Evolutionary conservation across 2,888 invertebrate species (phyloP).

Genomic region (Embidobia sp.): DNA sequence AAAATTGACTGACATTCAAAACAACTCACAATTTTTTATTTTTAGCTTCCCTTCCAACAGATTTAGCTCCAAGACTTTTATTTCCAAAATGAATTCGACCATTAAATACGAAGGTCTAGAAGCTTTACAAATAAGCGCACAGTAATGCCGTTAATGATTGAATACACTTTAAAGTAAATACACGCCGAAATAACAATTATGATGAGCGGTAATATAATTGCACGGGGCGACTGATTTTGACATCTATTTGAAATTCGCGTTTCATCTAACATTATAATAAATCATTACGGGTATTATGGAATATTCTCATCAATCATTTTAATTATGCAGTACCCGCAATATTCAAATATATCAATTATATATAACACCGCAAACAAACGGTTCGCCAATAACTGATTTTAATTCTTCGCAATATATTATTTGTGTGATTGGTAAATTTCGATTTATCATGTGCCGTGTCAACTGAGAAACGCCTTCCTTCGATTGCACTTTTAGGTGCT

Average conservation of each 20-base stretch:
- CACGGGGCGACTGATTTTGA: slow-evolving; percentile 21
- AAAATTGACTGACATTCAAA: too few species aligned
- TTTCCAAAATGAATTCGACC: too few species aligned
- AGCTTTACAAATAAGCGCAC: slow-evolving; percentile 5
- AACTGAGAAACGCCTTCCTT: too few species aligned
- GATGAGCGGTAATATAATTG: slow-evolving; percentile 9
- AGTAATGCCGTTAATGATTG: slow-evolving; percentile 10
- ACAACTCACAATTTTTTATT: too few species aligned
- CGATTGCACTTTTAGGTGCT: too few species aligned
- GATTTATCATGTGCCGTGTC: too few species aligned
- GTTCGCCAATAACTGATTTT: too few species aligned
- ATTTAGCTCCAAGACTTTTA: too few species aligned
- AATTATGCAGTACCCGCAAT: slow-evolving; percentile 9
- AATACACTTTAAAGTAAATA: slow-evolving; percentile 10
- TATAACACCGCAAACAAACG: background rate
- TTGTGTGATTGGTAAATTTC: too few species aligned
- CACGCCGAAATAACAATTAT: slow-evolving; percentile 17
- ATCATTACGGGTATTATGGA: slow-evolving; percentile 14
- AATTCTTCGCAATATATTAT: too few species aligned
- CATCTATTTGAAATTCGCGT: slow-evolving; percentile 33
- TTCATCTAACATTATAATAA: slow-evolving; percentile 38
- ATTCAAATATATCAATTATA: background rate
- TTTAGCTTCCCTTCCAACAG: too few species aligned
- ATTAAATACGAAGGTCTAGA: background rate
- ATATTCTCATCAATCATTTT: slow-evolving; percentile 29